A percentile compares a stretch with the other conserved stretches of the same genome.
Evolutionary conservation across 2,888 invertebrate species (phyloP).

Genomic region (Phytoseiulus persimilis): DNA sequence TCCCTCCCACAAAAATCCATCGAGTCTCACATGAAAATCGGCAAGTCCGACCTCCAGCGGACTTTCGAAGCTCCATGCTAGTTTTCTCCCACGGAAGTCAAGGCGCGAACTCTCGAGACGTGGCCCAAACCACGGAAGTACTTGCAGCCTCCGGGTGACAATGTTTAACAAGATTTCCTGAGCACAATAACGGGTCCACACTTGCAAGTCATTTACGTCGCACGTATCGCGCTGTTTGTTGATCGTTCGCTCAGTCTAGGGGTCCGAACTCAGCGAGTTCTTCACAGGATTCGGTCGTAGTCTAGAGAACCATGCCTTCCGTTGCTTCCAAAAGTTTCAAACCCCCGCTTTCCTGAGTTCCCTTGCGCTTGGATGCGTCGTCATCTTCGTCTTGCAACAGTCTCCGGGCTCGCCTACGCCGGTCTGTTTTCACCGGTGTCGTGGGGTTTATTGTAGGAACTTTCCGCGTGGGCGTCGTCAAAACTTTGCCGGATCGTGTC

Average conservation of each 20-base stretch:
- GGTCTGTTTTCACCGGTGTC: not conserved
- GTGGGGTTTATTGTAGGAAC: not conserved
- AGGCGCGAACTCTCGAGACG: not conserved
- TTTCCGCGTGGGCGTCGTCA: slow-evolving; percentile 7
- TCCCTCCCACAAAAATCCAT: not conserved
- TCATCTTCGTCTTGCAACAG: slow-evolving; percentile 18
- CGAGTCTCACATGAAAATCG: not conserved
- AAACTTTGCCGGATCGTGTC: slow-evolving; percentile 1
- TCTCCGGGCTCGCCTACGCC: not conserved
- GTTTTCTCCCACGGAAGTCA: not conserved
- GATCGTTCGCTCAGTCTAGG: too few relatives aligned
- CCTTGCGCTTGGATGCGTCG: not conserved
- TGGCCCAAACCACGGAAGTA: not conserved
- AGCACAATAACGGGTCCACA: not conserved
- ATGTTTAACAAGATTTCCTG: not conserved
- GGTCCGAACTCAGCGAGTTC: too few relatives aligned
- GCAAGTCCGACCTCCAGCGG: not conserved
- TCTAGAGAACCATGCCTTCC: not conserved
- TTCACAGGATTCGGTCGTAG: not conserved
- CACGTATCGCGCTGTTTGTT: not conserved
- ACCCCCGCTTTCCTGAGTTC: not conserved
- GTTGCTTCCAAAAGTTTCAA: not conserved
- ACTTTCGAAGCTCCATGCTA: not conserved
- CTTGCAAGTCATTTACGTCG: not conserved
- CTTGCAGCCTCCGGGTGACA: not conserved